Conservation (phyloP, 2,113 vertebrate genomes). For the Limnothrissa miodon region DNA sequence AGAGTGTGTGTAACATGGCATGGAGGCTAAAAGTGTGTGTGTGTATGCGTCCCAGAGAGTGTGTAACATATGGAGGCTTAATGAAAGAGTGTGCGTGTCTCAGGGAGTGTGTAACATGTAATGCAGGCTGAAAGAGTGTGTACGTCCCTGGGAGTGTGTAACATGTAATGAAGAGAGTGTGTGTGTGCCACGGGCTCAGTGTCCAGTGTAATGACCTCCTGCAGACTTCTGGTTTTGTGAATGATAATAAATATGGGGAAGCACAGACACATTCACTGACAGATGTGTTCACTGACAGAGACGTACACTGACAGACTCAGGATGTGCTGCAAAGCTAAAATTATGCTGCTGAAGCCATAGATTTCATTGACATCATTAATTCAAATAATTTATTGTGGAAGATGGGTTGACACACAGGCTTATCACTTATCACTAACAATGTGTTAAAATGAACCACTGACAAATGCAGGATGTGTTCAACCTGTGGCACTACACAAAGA, state of each 20-base stretch:
- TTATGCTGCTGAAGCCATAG: background rate
- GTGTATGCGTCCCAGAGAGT: too few relatives aligned
- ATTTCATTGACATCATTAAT: too few relatives aligned
- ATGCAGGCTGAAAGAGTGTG: too few relatives aligned
- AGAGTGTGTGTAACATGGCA: background rate
- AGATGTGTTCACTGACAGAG: too few relatives aligned
- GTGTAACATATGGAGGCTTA: too few relatives aligned
- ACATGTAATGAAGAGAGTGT: too few relatives aligned
- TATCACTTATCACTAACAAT: too few relatives aligned
- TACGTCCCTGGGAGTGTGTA: too few relatives aligned
- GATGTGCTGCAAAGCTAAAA: background rate
- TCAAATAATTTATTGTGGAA: too few relatives aligned
- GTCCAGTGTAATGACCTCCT: background rate
- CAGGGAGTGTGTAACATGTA: too few relatives aligned
- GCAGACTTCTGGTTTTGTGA: background rate
- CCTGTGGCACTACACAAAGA: background rate
- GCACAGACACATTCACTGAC: background rate
- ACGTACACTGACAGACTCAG: background rate
- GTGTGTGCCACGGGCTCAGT: constrained; percentile 18
- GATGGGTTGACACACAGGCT: background rate
- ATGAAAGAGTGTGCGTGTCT: too few relatives aligned
- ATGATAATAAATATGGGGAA: background rate
- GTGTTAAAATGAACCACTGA: background rate
- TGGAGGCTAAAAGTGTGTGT: constrained; percentile 16
- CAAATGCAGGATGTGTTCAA: too few relatives aligned